A percentile compares a stretch with the other conserved stretches of the same genome.
These are phyloP conservation scores for Helicoverpa armigera DNA, from an alignment of 1,140 invertebrate genomes.

Conservation along the genomic window DNA sequence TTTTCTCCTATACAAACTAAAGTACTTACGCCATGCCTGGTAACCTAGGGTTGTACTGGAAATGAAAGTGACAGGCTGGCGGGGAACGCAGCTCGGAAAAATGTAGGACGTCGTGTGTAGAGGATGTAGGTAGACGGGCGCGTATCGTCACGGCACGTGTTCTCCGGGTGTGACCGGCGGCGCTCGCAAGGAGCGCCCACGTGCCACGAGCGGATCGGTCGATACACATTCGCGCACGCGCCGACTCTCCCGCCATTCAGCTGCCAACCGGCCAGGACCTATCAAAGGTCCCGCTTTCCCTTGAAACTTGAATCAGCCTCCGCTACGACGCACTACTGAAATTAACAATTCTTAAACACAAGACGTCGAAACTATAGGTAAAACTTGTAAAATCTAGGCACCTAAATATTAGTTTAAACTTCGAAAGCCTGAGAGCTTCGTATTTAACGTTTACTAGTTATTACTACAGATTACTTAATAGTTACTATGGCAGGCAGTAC, in stretches of 20 bases:
- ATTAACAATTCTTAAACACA: background rate
- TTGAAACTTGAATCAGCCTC: constrained; percentile 2
- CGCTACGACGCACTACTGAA: background rate
- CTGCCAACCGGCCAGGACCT: constrained; percentile 32
- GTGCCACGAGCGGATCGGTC: constrained; percentile 39
- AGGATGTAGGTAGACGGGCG: constrained; percentile 30
- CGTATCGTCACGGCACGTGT: constrained; percentile 29
- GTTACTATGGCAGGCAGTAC: no score
- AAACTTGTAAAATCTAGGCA: no score
- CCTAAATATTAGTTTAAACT: background rate
- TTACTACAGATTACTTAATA: no score
- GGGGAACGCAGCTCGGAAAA: constrained; percentile 27
- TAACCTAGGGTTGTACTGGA: no score
- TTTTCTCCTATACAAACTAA: no score
- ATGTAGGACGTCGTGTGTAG: constrained; percentile 8
- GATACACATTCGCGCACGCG: constrained; percentile 48
- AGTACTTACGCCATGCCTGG: no score
- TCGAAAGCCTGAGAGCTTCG: no score
- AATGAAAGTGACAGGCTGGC: constrained; percentile 34
- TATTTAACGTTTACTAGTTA: no score
- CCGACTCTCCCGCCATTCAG: constrained; percentile 43
- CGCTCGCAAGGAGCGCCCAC: constrained; percentile 39
- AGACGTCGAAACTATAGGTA: background rate
- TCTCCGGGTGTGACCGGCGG: constrained; percentile 20
- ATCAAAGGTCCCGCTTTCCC: background rate